Conservation (phyloP, 2,113 vertebrate species). For the Nasalis larvatus region DNA sequence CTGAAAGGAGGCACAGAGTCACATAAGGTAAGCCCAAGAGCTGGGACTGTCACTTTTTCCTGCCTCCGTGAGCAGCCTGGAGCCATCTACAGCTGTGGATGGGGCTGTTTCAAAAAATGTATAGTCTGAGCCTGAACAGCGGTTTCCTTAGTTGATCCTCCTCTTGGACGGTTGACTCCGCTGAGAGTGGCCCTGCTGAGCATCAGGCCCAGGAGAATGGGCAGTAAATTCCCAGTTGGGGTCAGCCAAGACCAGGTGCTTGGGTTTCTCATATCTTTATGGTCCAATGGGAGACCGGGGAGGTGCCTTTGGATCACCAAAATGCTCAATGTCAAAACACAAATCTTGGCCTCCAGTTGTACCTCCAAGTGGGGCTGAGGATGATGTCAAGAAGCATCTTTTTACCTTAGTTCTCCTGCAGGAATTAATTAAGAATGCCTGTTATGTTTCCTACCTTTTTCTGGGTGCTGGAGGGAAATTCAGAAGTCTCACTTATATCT, state of each 20-base stretch:
- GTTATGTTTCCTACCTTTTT: background rate
- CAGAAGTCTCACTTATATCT: background rate
- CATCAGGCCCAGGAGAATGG: background rate
- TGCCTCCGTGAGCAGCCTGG: background rate
- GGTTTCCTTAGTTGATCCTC: background rate
- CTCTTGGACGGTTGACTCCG: background rate
- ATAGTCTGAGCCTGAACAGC: background rate
- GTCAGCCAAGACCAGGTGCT: background rate
- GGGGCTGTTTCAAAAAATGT: background rate
- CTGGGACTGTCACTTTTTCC: background rate
- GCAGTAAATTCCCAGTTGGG: background rate
- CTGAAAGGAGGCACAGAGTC: constrained; percentile 46
- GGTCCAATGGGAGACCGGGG: background rate
- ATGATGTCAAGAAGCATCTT: background rate
- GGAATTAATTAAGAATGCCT: background rate
- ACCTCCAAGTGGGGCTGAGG: background rate
- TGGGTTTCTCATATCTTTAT: background rate
- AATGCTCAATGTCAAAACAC: background rate
- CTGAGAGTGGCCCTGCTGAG: background rate
- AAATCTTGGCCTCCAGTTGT: background rate
- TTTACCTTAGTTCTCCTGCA: background rate
- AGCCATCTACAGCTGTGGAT: background rate
- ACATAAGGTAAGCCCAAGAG: background rate
- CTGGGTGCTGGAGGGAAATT: background rate
- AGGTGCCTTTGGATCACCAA: background rate